Evolutionary conservation across 1,140 invertebrate genomes (phyloP).

Genomic region (Drosophila nebulosa): DNA sequence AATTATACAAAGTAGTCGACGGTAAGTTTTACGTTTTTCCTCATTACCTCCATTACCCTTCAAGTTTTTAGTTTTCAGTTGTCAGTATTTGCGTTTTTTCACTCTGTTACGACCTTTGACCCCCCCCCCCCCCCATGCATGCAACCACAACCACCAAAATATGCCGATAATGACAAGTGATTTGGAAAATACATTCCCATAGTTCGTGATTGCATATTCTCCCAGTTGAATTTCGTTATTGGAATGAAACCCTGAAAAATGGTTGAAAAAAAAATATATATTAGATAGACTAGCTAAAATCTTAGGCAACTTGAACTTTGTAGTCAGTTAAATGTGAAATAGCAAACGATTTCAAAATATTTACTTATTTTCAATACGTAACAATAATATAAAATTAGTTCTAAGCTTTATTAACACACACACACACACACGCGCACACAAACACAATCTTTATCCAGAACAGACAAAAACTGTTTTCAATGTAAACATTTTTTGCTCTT

Average conservation of each 20-base stretch:
- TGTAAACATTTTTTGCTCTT: neutral
- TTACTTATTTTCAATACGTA: neutral
- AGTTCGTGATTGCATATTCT: neutral
- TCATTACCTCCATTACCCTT: neutral
- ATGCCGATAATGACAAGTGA: neutral
- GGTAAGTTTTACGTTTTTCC: slow-evolving; percentile 77
- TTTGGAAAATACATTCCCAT: neutral
- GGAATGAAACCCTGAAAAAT: neutral
- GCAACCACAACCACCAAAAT: slow-evolving; percentile 17
- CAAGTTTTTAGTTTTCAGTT: neutral
- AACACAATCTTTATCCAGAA: neutral
- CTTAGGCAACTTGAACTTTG: neutral
- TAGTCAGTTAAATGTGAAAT: neutral
- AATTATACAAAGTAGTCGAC: slow-evolving; percentile 81
- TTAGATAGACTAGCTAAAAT: neutral
- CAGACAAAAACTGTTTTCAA: neutral
- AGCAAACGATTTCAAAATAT: too few relatives aligned
- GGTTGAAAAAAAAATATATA: neutral
- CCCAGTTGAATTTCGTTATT: neutral
- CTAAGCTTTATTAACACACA: neutral
- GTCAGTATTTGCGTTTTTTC: neutral
- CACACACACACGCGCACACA: too few relatives aligned
- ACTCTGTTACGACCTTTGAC: slow-evolving; percentile 28
- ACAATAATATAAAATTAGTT: neutral
- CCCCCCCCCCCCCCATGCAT: too few relatives aligned